Evolutionary conservation across 1,140 invertebrate genomes (phyloP).

Genomic region (Megalonaias nervosa): DNA sequence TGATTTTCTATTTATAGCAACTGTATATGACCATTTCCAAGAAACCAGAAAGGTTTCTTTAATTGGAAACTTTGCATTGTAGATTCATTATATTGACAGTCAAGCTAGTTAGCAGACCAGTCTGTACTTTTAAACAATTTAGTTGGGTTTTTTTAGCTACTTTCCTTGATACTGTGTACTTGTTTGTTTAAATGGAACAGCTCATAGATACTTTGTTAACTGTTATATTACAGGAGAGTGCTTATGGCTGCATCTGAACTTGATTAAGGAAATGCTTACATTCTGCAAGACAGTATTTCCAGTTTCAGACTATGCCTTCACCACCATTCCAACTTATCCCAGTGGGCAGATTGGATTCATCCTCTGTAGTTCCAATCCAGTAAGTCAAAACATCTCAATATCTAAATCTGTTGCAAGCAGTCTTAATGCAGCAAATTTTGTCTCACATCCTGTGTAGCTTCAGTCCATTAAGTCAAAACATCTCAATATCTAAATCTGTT

Average conservation of each 20-base stretch:
- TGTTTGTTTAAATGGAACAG: not conserved
- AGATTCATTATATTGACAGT: too few relatives aligned
- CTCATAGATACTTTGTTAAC: not conserved
- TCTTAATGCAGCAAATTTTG: too few relatives aligned
- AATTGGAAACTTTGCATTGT: too few relatives aligned
- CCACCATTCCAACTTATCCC: constrained; percentile 94
- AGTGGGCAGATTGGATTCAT: constrained; percentile 96
- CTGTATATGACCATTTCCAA: too few relatives aligned
- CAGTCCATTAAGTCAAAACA: constrained; percentile 72
- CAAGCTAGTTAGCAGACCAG: too few relatives aligned
- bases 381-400: constrained; percentile 62
- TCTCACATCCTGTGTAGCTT: constrained; percentile 85
- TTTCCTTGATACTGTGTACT: not conserved
- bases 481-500: not conserved
- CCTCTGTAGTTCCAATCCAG: constrained; percentile 80
- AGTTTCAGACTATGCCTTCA: constrained; percentile 83
- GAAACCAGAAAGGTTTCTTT: too few relatives aligned
- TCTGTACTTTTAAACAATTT: too few relatives aligned
- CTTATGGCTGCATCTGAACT: constrained; percentile 87
- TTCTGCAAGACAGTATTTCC: constrained; percentile 86
- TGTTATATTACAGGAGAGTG: constrained; percentile 80
- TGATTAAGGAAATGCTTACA: constrained; percentile 83
- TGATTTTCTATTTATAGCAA: too few relatives aligned
- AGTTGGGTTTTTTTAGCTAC: not conserved
- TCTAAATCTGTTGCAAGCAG: too few relatives aligned